phyloP scores from a whole-genome alignment of 2,113 vertebrate species.

The Litocranius walleri region DNA sequence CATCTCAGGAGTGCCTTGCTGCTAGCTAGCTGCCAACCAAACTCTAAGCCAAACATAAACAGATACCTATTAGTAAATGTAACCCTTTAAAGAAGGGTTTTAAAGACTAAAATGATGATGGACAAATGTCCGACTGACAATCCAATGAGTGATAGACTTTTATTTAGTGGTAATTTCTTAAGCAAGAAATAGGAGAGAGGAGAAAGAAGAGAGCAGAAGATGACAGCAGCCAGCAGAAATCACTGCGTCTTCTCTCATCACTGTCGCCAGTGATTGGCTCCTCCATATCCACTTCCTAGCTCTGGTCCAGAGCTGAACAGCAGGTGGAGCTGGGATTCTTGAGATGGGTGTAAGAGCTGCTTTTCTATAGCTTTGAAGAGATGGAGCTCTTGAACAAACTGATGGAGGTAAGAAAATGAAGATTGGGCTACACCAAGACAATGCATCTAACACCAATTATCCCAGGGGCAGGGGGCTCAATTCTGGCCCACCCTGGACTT shows the following conservation, averaged over 20 bases:
- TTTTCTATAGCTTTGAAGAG: neutral
- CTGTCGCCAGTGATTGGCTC: neutral
- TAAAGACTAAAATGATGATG: neutral
- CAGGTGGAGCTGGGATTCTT: neutral
- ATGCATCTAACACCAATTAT: neutral
- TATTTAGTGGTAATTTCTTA: neutral
- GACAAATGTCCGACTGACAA: neutral
- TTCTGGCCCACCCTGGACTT: neutral
- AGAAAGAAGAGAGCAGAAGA: neutral
- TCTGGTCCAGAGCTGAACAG: neutral
- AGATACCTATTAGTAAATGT: neutral
- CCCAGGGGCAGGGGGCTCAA: neutral
- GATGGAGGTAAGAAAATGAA: neutral
- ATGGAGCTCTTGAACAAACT: neutral
- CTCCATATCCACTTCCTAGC: neutral
- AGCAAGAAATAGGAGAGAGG: neutral
- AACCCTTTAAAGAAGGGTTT: neutral
- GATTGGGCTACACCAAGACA: neutral
- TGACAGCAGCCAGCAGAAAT: neutral
- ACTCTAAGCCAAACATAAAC: neutral
- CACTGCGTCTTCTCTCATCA: neutral
- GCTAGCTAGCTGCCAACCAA: neutral
- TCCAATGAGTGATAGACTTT: neutral
- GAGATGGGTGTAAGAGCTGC: neutral
- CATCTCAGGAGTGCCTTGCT: no score